These are phyloP conservation scores for Bombus cullumanus DNA, from an alignment of 1,140 invertebrate species.

Conservation along the genomic window DNA sequence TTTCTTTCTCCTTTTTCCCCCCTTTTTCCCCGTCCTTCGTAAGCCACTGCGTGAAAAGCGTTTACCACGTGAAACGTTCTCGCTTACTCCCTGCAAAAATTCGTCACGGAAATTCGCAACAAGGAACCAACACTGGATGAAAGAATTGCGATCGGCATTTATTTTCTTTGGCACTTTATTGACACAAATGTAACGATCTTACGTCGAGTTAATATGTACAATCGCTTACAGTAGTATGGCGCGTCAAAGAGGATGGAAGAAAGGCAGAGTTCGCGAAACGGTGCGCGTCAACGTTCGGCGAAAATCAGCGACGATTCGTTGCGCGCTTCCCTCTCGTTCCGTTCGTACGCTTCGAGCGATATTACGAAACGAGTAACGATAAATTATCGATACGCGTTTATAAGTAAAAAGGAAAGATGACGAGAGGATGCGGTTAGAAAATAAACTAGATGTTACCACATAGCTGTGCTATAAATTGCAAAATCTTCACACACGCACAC, in stretches of 20 bases:
- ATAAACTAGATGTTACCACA: background rate
- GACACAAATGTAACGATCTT: conserved; percentile 74
- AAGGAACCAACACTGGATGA: background rate
- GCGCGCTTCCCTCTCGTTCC: background rate
- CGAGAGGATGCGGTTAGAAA: background rate
- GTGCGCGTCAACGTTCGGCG: background rate
- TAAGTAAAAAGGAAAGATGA: background rate
- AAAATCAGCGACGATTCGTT: background rate
- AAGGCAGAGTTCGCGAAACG: conserved; percentile 4
- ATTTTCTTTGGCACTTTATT: conserved; percentile 82
- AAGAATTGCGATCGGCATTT: background rate
- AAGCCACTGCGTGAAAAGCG: no score
- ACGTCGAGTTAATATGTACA: conserved; percentile 71
- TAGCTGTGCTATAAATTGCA: conserved; percentile 6
- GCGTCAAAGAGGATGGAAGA: conserved; percentile 53
- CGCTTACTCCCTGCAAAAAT: no score
- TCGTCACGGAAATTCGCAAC: no score
- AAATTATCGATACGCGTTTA: conserved; percentile 4
- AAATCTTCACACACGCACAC: background rate
- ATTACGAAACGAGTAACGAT: conserved; percentile 6
- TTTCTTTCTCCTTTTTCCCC: background rate
- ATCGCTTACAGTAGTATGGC: conserved; percentile 79
- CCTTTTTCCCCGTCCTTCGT: no score
- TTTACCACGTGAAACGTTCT: no score
- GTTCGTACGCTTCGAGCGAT: conserved; percentile 4